Conservation (phyloP, 2,113 vertebrate genomes). For the Balaeniceps rex region DNA sequence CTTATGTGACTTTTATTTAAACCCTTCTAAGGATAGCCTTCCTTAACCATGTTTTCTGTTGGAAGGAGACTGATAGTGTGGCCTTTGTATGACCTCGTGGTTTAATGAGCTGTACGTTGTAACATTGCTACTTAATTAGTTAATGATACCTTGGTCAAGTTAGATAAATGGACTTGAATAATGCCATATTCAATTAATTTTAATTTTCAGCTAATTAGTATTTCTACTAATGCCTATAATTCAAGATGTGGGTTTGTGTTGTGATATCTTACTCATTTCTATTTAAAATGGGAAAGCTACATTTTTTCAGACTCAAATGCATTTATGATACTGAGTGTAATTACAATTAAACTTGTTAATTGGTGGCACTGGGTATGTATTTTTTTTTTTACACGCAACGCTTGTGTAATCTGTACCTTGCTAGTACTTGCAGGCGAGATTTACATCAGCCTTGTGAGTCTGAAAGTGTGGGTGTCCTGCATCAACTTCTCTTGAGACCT, state of each 20-base stretch:
- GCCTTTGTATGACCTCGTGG: not conserved
- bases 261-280: not conserved
- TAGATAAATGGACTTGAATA: constrained; percentile 42
- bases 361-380: not conserved
- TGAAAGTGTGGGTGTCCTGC: not conserved
- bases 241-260: not conserved
- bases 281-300: not conserved
- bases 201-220: constrained; percentile 21
- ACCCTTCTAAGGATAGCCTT: not conserved
- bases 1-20: not conserved
- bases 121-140: not conserved
- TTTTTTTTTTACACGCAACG: not conserved
- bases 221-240: constrained; percentile 5
- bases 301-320: not conserved
- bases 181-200: constrained; percentile 34
- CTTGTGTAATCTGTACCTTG: not conserved
- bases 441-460: not conserved
- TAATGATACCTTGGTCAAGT: constrained; percentile 41
- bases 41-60: not conserved
- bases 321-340: not conserved
- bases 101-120: not conserved
- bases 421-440: not conserved
- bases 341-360: not conserved
- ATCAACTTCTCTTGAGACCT: not conserved
- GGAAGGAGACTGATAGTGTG: not conserved